Evolutionary conservation across 2,888 invertebrate species (phyloP).

Genomic region (Andrena bicolor): DNA sequence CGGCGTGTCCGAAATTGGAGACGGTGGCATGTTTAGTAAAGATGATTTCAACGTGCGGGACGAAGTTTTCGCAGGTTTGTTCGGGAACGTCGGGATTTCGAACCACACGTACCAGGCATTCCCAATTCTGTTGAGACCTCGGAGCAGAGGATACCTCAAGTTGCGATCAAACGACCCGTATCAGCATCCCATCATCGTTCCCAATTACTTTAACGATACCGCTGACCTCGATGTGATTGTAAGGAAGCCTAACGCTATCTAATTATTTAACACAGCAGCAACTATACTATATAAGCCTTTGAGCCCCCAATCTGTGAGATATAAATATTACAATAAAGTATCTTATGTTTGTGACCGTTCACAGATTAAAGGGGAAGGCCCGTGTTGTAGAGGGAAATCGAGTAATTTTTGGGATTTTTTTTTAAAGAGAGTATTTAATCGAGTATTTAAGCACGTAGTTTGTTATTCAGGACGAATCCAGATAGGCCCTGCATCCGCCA

Average conservation of each 20-base stretch:
- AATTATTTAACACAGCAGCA: no score
- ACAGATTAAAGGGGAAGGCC: no score
- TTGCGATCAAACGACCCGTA: conserved; percentile 90
- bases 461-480: no score
- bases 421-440: no score
- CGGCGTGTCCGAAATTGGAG: conserved; percentile 3
- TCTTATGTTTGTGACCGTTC: no score
- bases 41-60: neutral
- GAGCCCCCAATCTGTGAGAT: no score
- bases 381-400: no score
- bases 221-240: conserved; percentile 91
- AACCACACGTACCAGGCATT: conserved; percentile 16
- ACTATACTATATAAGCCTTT: no score
- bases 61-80: neutral
- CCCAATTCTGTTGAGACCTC: conserved; percentile 50
- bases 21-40: conserved; percentile 35
- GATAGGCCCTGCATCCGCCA: no score
- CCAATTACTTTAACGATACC: conserved; percentile 93
- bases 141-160: conserved; percentile 85
- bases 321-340: no score
- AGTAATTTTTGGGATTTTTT: no score
- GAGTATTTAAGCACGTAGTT: no score
- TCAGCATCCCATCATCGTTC: conserved; percentile 92
- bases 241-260: conserved; percentile 70
- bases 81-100: conserved; percentile 14